These are phyloP conservation scores for Zaprionus lineosus DNA, from an alignment of 2,888 invertebrate species.

Conservation along the genomic window DNA sequence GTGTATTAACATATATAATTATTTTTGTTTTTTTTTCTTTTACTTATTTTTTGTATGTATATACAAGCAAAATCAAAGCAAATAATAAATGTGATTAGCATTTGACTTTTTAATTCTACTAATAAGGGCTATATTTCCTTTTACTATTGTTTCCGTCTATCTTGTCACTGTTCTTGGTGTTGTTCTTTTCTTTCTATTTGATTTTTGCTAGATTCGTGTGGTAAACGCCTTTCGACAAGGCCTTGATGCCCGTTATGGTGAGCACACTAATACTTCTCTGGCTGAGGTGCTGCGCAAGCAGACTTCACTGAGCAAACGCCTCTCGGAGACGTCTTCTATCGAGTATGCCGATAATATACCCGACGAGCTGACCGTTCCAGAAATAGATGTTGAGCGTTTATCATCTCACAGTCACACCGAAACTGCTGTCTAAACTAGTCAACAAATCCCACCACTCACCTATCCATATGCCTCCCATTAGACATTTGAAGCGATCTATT, in stretches of 20 bases:
- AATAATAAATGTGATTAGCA: slow-evolving; percentile 21
- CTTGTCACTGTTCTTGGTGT: slow-evolving; percentile 60
- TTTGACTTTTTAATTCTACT: slow-evolving; percentile 17
- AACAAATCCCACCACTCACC: background rate
- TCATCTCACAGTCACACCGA: slow-evolving; percentile 97
- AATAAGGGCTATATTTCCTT: slow-evolving; percentile 16
- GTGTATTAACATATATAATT: too few relatives aligned
- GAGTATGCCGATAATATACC: slow-evolving; percentile 95
- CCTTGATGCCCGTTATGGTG: slow-evolving; percentile 96
- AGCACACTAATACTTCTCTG: slow-evolving; percentile 95
- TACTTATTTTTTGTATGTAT: slow-evolving; percentile 10
- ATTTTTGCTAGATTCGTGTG: slow-evolving; percentile 95
- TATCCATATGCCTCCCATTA: too few relatives aligned
- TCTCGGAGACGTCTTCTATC: slow-evolving; percentile 95
- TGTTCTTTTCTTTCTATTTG: slow-evolving; percentile 61
- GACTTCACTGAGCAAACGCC: slow-evolving; percentile 94
- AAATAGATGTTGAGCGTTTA: slow-evolving; percentile 95
- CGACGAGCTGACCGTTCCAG: slow-evolving; percentile 93
- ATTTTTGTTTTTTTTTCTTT: slow-evolving; percentile 6
- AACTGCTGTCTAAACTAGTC: slow-evolving; percentile 92
- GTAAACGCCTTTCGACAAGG: slow-evolving; percentile 99
- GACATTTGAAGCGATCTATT: slow-evolving; percentile 3
- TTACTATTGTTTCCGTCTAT: slow-evolving; percentile 54
- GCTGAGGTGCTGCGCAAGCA: slow-evolving; percentile 97
- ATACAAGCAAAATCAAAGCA: slow-evolving; percentile 1